Percentiles rank a stretch among this genome's conserved stretches.
Conservation (phyloP, 2,113 vertebrate genomes). For the Passerina amoena region DNA sequence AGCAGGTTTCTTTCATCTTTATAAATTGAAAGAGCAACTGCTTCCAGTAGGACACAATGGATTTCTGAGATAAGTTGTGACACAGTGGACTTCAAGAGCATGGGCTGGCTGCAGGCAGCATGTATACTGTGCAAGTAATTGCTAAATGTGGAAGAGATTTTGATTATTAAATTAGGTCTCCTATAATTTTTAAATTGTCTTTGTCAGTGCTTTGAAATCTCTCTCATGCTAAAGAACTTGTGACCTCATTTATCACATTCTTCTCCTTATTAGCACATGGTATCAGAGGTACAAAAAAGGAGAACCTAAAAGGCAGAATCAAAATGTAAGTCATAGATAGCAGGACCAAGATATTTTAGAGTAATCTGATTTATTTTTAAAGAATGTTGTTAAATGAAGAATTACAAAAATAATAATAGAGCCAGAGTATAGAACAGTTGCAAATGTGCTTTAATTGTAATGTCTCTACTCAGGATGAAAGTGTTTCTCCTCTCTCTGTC, state of each 20-base stretch:
- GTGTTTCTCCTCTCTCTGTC: background rate
- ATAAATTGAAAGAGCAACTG: background rate
- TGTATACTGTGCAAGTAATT: background rate
- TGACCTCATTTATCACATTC: conserved; percentile 28
- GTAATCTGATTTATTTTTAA: background rate
- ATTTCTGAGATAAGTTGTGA: background rate
- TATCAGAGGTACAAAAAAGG: background rate
- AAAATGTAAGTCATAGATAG: background rate
- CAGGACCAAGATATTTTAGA: background rate
- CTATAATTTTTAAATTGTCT: conserved; percentile 21
- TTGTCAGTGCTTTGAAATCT: conserved; percentile 37
- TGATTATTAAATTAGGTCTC: conserved; percentile 29
- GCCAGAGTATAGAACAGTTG: background rate
- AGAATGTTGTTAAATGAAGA: background rate
- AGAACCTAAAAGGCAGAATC: background rate
- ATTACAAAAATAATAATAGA: background rate
- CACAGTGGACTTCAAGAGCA: background rate
- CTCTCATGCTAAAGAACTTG: background rate
- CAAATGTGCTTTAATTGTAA: background rate
- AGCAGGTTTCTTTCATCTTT: background rate
- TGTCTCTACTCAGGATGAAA: background rate
- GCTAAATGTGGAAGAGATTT: background rate
- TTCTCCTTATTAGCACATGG: background rate
- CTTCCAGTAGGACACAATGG: background rate
- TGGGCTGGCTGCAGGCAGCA: background rate